phyloP scores from a whole-genome alignment of 2,888 invertebrate genomes.

The Conchocele bisecta region DNA sequence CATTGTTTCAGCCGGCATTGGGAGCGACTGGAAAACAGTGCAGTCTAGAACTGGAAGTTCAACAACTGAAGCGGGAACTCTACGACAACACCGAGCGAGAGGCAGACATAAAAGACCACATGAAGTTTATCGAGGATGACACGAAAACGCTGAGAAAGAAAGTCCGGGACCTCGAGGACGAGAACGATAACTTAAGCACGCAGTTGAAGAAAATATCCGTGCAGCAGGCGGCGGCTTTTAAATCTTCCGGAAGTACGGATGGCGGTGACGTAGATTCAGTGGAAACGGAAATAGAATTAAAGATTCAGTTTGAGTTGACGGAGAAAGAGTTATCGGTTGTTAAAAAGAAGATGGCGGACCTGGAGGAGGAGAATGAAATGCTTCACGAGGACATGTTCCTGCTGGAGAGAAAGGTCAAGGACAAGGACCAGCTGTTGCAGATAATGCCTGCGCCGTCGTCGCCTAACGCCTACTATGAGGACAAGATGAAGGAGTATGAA shows the following conservation, averaged over 20 bases:
- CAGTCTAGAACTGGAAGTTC: conserved; percentile 76
- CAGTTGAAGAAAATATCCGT: conserved; percentile 97
- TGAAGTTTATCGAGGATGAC: conserved; percentile 96
- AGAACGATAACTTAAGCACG: conserved; percentile 97
- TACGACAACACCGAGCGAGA: conserved; percentile 96
- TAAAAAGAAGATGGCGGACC: conserved; percentile 91
- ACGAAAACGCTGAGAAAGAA: conserved; percentile 91
- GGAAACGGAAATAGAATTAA: conserved; percentile 88
- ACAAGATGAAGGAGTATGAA: conserved; percentile 85
- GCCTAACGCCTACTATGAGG: conserved; percentile 84
- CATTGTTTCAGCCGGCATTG: conserved; percentile 53
- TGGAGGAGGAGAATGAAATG: conserved; percentile 90
- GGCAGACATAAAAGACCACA: conserved; percentile 95
- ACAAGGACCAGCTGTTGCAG: conserved; percentile 57
- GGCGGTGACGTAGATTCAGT: conserved; percentile 23
- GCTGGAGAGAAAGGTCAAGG: conserved; percentile 66
- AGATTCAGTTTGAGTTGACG: conserved; percentile 92
- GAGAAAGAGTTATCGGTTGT: conserved; percentile 94
- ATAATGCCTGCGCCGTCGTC: conserved; percentile 62
- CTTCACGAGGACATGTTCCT: conserved; percentile 68
- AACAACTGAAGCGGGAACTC: conserved; percentile 91
- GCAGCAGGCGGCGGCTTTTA: conserved; percentile 48
- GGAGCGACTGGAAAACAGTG: conserved; percentile 64
- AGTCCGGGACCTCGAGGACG: conserved; percentile 96
- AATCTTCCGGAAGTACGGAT: conserved; percentile 84